Evolutionary conservation across 1,140 invertebrate genomes (phyloP).

Genomic region (Chymomyza costata): DNA sequence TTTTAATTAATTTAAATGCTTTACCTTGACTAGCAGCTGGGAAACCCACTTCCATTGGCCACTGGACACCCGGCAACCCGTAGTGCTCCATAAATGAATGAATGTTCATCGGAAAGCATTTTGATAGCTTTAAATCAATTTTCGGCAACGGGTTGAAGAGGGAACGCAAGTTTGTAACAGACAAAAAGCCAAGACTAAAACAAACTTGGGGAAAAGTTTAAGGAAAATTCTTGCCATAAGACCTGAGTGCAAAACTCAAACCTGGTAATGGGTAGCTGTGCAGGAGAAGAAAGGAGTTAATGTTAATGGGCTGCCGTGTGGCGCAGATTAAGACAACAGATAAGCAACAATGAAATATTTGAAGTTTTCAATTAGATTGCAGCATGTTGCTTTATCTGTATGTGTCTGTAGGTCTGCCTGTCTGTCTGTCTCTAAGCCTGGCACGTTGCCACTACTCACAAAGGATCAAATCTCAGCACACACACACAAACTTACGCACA

Average conservation of each 20-base stretch:
- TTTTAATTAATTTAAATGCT: constrained; percentile 7
- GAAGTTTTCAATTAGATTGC: not conserved
- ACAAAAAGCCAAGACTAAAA: not conserved
- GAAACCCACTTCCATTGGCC: not conserved
- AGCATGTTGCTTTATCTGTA: not conserved
- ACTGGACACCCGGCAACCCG: not conserved
- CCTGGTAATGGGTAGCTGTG: no score
- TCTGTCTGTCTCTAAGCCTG: no score
- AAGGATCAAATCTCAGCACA: no score
- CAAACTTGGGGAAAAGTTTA: no score
- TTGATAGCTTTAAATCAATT: constrained; percentile 7
- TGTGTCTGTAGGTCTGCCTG: not conserved
- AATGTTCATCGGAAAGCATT: not conserved
- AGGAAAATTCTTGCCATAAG: no score
- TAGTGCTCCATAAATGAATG: not conserved
- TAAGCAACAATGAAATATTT: constrained; percentile 2
- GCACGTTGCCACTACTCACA: no score
- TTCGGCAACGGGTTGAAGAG: not conserved
- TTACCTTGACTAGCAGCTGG: not conserved
- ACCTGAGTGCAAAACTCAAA: no score
- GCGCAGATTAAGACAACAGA: constrained; percentile 4
- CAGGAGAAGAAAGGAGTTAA: not conserved
- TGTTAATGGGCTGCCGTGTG: not conserved
- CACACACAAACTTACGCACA: no score
- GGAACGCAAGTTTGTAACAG: not conserved